Percentiles rank a stretch among this genome's conserved stretches.
Conservation (phyloP, 2,888 invertebrate species). For the Sabellastarte sp. region DNA sequence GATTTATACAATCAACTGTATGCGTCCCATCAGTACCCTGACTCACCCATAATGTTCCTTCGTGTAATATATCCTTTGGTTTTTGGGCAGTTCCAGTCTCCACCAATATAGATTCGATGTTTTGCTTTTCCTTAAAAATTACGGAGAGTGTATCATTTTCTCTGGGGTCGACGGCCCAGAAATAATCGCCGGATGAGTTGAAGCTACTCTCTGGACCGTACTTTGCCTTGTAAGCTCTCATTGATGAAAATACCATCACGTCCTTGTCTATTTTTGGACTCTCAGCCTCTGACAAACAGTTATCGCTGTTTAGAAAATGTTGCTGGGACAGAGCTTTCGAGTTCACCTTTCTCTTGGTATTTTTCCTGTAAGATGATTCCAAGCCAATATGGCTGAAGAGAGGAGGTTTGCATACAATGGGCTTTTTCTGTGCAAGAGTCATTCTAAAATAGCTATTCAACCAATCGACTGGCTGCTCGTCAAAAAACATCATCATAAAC, state of each 20-base stretch:
- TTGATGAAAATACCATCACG: slow-evolving; percentile 51
- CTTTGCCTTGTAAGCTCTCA: slow-evolving; percentile 44
- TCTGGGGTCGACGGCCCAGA: slow-evolving; percentile 24
- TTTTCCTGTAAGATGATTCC: slow-evolving; percentile 48
- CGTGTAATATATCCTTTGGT: slow-evolving; percentile 9
- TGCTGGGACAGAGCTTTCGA: too few relatives aligned
- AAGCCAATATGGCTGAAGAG: slow-evolving; percentile 39
- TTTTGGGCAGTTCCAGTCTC: slow-evolving; percentile 15
- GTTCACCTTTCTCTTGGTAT: slow-evolving; percentile 48
- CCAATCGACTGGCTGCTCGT: slow-evolving; percentile 35
- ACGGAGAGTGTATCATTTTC: slow-evolving; percentile 12
- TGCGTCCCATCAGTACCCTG: too few relatives aligned
- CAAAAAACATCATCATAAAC: slow-evolving; percentile 28
- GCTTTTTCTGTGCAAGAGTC: slow-evolving; percentile 21
- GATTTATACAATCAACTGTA: too few relatives aligned
- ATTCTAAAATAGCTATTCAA: slow-evolving; percentile 24
- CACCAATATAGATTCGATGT: slow-evolving; percentile 13
- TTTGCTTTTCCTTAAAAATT: slow-evolving; percentile 13
- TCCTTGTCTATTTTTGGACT: slow-evolving; percentile 25
- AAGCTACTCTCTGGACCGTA: slow-evolving; percentile 42
- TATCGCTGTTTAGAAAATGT: too few relatives aligned
- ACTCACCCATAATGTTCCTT: slow-evolving; percentile 16
- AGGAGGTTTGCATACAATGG: slow-evolving; percentile 28
- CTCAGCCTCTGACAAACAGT: slow-evolving; percentile 44
- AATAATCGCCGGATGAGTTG: slow-evolving; percentile 14